Evolutionary conservation across 2,888 invertebrate genomes (phyloP), one percentile per base, ranked within the genome.

Genomic region (Tipula unca): DNA sequence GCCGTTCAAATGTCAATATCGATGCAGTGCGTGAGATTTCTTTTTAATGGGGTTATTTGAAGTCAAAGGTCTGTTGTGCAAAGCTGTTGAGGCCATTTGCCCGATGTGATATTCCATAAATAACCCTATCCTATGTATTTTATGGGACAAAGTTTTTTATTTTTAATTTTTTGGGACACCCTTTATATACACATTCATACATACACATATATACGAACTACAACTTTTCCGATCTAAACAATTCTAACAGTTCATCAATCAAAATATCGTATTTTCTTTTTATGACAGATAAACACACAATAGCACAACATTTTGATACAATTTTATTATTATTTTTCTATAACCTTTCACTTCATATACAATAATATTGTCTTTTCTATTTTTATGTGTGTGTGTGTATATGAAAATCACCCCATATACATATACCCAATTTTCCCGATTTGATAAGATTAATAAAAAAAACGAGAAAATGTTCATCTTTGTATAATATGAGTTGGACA

Each of bases 221-320:
- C 69, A 69, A 69, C 69, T 83, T 83, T 83, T 83, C 83, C 83
- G 83, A 83, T 83, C 83, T 83, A 83, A 83, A 83, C 83, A 32
- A 35, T 83, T 83, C 83, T 32, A 83, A 83, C 83, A 83, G 83
- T 87, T 87, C 87, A 87, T 87, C 87, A 87, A 87, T 87, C 87
- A 87, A 87, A 87, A 85, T 87, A 86, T 86, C 86, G 86, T 86
- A 83, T 83, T 83, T 83, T 86, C 85, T 86, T 87, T 86, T 87
- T 87, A 86, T 87, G 87, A 87, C 87, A 87, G 87, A 87, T 85
- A 86, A 86, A 86, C 86, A 86, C 86, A 86, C 87, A 86, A 87
- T 86, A 86, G 48, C 48, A 48, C 29, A 82, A 83, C 29, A 83
- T 83, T 32, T 83, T 83, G 32, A 83, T 29, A 83, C 83, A 83